These are phyloP conservation scores for Leptarthrus brevirostris DNA, from an alignment of 2,888 invertebrate species.

Conservation along the genomic window DNA sequence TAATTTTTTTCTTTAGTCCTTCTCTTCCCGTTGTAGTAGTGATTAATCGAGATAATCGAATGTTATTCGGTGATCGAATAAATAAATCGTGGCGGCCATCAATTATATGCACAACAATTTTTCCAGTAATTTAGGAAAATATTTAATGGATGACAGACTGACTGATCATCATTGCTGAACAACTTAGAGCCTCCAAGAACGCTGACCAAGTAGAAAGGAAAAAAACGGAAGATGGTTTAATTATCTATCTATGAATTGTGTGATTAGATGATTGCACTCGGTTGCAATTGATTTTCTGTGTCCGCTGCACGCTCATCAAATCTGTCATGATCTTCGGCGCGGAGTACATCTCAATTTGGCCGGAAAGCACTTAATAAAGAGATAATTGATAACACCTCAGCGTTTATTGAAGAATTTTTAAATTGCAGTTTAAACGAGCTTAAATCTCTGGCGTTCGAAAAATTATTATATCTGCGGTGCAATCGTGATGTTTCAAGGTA, in stretches of 20 bases:
- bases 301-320: conserved; percentile 26
- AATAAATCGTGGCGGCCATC: conserved; percentile 32
- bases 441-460: conserved; percentile 14
- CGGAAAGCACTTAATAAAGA: conserved; percentile 43
- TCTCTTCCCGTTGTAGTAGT: background rate
- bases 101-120: background rate
- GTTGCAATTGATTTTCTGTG: conserved; percentile 23
- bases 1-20: background rate
- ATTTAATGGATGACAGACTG: conserved; percentile 11
- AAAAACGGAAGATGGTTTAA: conserved; percentile 22
- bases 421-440: conserved; percentile 2
- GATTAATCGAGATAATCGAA: conserved; percentile 36
- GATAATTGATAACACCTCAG: conserved; percentile 46
- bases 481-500: conserved; percentile 47
- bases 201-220: background rate
- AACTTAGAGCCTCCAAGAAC: background rate
- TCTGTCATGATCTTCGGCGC: conserved; percentile 40
- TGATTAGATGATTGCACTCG: conserved; percentile 38
- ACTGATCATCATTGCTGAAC: background rate
- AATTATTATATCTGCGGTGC: conserved; percentile 14
- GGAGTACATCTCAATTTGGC: conserved; percentile 42
- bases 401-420: conserved; percentile 38
- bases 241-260: conserved; percentile 33
- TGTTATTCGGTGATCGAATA: conserved; percentile 28
- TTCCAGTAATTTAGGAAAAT: conserved; percentile 37